Percentiles rank a stretch among this genome's conserved stretches.
Conservation (phyloP, 2,797 vertebrate genomes). For the Holocentrus rufus region DNA sequence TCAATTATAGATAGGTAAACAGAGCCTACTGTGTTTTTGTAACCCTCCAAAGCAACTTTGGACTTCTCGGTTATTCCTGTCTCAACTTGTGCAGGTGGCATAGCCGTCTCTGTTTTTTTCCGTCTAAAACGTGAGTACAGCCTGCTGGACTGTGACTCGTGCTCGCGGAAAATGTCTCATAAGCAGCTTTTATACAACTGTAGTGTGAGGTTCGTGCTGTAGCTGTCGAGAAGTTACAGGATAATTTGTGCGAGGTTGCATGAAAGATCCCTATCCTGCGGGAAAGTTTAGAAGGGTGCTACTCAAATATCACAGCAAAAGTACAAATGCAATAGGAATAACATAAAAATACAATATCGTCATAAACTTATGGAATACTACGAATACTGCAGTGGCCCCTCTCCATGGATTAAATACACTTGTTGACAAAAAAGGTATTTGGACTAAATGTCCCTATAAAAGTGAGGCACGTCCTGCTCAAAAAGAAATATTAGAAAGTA, state of each 20-base stretch:
- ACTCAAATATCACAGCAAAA: too few relatives aligned
- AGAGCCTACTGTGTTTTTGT: neutral
- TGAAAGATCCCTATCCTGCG: neutral
- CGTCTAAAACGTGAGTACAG: neutral
- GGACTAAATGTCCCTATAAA: constrained; percentile 11
- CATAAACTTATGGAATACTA: too few relatives aligned
- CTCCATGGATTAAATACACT: too few relatives aligned
- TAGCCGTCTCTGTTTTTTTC: neutral
- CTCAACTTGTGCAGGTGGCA: constrained; percentile 42
- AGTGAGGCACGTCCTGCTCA: constrained; percentile 11
- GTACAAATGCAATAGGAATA: too few relatives aligned
- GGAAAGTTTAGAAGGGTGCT: too few relatives aligned
- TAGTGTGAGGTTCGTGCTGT: constrained; percentile 25
- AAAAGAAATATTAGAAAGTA: constrained; percentile 4
- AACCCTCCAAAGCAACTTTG: constrained; percentile 30
- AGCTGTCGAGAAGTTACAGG: constrained; percentile 9
- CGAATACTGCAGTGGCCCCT: too few relatives aligned
- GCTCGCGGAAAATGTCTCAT: constrained; percentile 54
- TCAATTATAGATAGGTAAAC: neutral
- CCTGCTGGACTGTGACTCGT: constrained; percentile 17
- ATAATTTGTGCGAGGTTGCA: neutral
- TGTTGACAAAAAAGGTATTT: neutral
- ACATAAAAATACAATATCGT: too few relatives aligned
- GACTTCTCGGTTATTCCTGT: neutral
- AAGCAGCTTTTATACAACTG: constrained; percentile 37